Conservation (phyloP, 2,888 invertebrate species). For the Neocrepidodera transversa region DNA sequence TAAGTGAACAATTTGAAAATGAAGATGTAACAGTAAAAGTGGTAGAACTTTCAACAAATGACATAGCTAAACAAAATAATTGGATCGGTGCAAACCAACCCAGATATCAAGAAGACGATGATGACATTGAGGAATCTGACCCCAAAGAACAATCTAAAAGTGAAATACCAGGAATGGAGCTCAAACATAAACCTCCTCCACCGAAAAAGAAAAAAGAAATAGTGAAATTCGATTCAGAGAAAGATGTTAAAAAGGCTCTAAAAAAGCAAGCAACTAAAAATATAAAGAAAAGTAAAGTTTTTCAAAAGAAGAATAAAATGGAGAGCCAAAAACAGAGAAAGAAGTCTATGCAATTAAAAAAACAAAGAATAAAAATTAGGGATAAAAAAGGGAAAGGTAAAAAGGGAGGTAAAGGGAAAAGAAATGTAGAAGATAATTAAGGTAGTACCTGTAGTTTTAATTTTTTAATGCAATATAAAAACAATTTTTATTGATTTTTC, state of each 20-base stretch:
- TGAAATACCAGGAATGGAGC: slow-evolving; percentile 61
- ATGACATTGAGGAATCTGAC: slow-evolving; percentile 51
- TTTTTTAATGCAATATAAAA: too few relatives aligned
- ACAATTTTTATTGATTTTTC: too few relatives aligned
- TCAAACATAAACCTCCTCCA: slow-evolving; percentile 45
- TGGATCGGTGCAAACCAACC: slow-evolving; percentile 76
- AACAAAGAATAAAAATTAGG: slow-evolving; percentile 55
- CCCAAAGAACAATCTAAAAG: slow-evolving; percentile 43
- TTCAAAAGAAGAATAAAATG: slow-evolving; percentile 75
- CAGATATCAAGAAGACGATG: slow-evolving; percentile 50
- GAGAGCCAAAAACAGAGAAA: slow-evolving; percentile 75
- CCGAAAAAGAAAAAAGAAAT: slow-evolving; percentile 47
- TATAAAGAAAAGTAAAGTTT: slow-evolving; percentile 78
- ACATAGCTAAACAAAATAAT: slow-evolving; percentile 73
- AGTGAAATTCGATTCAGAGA: slow-evolving; percentile 63
- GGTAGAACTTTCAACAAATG: slow-evolving; percentile 74
- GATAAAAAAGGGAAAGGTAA: slow-evolving; percentile 48
- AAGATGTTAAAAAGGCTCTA: slow-evolving; percentile 73
- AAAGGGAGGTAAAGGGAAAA: slow-evolving; percentile 22
- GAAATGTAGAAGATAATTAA: slow-evolving; percentile 4
- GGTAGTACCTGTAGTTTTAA: too few relatives aligned
- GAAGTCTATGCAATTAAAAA: slow-evolving; percentile 64
- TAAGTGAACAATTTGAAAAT: slow-evolving; percentile 76
- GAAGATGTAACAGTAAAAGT: slow-evolving; percentile 82
- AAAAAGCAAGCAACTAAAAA: slow-evolving; percentile 76